Conservation (phyloP, 2,888 invertebrate species). For the Lepidochrysops patricia region DNA sequence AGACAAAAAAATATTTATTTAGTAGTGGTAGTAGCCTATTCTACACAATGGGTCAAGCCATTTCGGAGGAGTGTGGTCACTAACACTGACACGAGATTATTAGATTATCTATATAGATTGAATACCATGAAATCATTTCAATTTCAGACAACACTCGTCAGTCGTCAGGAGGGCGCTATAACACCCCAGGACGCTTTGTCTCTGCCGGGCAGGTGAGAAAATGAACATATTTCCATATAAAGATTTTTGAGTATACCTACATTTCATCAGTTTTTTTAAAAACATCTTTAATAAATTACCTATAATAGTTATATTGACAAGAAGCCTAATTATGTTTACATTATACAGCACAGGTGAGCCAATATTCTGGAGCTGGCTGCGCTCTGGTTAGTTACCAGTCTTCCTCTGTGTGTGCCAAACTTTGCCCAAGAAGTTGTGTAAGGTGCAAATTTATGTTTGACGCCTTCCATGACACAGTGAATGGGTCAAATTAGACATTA, state of each 20-base stretch:
- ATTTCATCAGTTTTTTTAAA: neutral
- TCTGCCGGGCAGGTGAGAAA: conserved; percentile 40
- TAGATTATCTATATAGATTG: too few species aligned
- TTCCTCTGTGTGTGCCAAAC: conserved; percentile 47
- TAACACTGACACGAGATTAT: too few species aligned
- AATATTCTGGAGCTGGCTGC: conserved; percentile 45
- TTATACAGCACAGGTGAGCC: conserved; percentile 43
- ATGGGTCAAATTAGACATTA: neutral
- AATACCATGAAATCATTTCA: too few species aligned
- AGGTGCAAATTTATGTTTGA: conserved; percentile 30
- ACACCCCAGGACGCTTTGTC: conserved; percentile 44
- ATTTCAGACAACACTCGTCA: conserved; percentile 45
- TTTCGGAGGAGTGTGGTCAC: too few species aligned
- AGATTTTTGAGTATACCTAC: neutral
- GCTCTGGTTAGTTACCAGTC: conserved; percentile 40
- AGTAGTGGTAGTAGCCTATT: too few species aligned
- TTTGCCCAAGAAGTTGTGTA: conserved; percentile 36
- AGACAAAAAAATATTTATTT: too few species aligned
- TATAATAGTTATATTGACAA: neutral
- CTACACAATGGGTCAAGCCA: too few species aligned
- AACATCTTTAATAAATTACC: too few species aligned
- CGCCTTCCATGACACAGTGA: conserved; percentile 27
- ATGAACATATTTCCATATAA: too few species aligned
- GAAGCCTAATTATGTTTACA: neutral
- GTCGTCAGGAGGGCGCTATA: conserved; percentile 42